phyloP scores from a whole-genome alignment of 2,113 vertebrate genomes.

The Paraplagusia blochii region DNA sequence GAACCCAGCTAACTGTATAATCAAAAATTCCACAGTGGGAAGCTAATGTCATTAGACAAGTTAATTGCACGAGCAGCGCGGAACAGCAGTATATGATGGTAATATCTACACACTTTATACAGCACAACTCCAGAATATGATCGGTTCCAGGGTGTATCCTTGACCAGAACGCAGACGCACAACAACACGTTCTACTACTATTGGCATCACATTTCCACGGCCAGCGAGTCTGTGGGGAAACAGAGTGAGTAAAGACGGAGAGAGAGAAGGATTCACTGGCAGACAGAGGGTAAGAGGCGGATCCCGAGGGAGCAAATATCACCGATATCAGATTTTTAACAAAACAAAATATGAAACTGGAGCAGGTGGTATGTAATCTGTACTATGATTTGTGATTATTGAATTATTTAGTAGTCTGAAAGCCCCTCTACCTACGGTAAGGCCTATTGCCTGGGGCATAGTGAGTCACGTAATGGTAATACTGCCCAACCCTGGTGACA shows the following conservation, averaged over 20 bases:
- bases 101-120: neutral
- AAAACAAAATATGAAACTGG: constrained; percentile 65
- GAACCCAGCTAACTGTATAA: no score
- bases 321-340: constrained; percentile 55
- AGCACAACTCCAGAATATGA: neutral
- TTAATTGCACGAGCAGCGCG: no score
- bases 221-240: constrained; percentile 11
- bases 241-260: constrained; percentile 5
- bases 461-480: constrained; percentile 57
- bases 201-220: constrained; percentile 19
- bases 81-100: no score
- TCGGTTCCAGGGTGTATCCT: neutral
- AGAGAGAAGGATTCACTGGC: neutral
- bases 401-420: constrained; percentile 74
- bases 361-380: constrained; percentile 55
- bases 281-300: constrained; percentile 6
- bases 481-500: constrained; percentile 32
- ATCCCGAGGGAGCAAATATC: constrained; percentile 42
- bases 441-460: constrained; percentile 41
- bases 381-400: constrained; percentile 60
- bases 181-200: constrained; percentile 9
- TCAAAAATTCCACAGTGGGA: no score
- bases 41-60: no score
- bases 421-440: constrained; percentile 58
- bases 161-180: neutral